Base-by-base conservation (phyloP, 2,113 vertebrate species). In the Piprites chloris region DNA sequence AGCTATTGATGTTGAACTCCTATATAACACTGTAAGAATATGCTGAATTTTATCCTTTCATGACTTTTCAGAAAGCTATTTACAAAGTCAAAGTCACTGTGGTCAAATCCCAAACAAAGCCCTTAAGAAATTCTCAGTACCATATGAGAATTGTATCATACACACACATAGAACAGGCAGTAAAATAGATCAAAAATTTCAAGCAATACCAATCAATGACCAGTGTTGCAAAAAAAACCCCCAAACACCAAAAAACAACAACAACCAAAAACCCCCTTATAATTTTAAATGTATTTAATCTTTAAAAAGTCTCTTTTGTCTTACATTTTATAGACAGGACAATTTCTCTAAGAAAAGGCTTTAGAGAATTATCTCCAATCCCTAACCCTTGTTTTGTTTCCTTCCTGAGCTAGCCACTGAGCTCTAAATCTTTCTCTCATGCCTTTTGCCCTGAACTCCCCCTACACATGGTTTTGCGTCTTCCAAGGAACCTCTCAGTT, bases 81-180 rank as follows among this genome's bases (percentile, higher is more conserved):
- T 59, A 71, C 12, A 72, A 74, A 89, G 39, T 87, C 22, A 30
- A n/a, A 77, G 30, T n/a, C 20, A 21, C 26, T 16, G 11, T 28
- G 59, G 15, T 58, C 35, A 87, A 75, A 82, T 30, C 8, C 30
- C 15, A 4, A 71, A 58, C 6, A 50, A 62, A 87, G 6, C 17
- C 63, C 24, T 58, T 61, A 61, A 71, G 7, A 93, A 77, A 39
- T 69, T 87, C 33, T 61, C 8, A 37, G 9, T 30, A 46, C 41
- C 22, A 23, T 2, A 7, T n/a, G 23, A 84, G 53, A 63, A 63
- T n/a, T 17, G 16, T 26, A 61, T 81, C 4, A 77, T 18, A 77
- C 4, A 6, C 16, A 62, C 19, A 44, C 24, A 41, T 24, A 49
- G 0, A 30, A 42, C 12, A 46, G 0, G 0, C 2, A 71, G 8